Evolutionary conservation across 2,113 vertebrate species (phyloP).

Genomic region (Tinamus guttatus): DNA sequence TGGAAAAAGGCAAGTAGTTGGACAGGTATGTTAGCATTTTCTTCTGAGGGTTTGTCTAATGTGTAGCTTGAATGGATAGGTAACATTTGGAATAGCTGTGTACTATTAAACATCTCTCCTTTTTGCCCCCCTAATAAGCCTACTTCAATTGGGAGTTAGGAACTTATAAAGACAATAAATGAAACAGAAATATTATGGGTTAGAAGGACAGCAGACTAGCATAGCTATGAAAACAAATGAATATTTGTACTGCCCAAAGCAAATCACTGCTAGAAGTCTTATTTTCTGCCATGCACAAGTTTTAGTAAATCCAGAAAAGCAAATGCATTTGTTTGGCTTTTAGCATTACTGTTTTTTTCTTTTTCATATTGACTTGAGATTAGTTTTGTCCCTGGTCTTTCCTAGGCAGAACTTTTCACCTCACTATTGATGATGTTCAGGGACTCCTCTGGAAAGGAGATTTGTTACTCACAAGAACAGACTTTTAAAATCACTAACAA

Average conservation of each 20-base stretch:
- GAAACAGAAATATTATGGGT: neutral
- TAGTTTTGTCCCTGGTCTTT: neutral
- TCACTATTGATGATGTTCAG: neutral
- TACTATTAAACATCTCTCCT: neutral
- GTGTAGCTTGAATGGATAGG: neutral
- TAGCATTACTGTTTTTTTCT: neutral
- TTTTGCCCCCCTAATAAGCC: neutral
- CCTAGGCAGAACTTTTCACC: neutral
- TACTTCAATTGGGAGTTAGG: neutral
- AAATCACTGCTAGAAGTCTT: neutral
- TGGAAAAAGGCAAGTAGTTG: neutral
- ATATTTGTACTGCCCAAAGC: neutral
- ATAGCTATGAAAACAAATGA: neutral
- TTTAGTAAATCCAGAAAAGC: neutral
- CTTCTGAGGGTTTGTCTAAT: neutral
- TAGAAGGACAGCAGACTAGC: neutral
- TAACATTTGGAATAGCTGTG: neutral
- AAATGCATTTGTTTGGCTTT: neutral
- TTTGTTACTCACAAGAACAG: neutral
- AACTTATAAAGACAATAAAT: neutral
- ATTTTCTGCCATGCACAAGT: neutral
- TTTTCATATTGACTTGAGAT: neutral
- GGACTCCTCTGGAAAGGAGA: neutral
- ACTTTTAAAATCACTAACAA: neutral
- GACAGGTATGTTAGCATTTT: neutral